A percentile compares a stretch with the other conserved stretches of the same genome.
Conservation (phyloP, 2,113 vertebrate genomes). For the Xiphophorus maculatus region DNA sequence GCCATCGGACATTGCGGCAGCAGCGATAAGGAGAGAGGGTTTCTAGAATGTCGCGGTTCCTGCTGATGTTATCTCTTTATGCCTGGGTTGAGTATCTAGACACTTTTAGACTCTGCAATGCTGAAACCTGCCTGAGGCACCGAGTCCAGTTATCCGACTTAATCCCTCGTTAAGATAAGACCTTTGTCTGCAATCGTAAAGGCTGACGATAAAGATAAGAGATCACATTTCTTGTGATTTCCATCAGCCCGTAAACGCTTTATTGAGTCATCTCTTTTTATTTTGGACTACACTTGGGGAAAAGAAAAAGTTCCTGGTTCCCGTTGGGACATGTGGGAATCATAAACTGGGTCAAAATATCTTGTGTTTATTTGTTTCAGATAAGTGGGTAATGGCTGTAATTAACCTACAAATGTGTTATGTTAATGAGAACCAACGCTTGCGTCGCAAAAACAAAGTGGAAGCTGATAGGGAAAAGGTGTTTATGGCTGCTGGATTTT, state of each 20-base stretch:
- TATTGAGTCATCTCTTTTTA: slow-evolving; percentile 10
- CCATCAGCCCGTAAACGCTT: slow-evolving; percentile 41
- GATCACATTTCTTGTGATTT: slow-evolving; percentile 29
- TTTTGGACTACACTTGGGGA: slow-evolving; percentile 1
- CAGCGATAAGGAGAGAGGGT: slow-evolving; percentile 39
- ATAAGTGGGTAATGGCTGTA: slow-evolving; percentile 47
- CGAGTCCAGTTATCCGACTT: slow-evolving; percentile 40
- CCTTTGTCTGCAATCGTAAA: slow-evolving; percentile 47
- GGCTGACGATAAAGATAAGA: slow-evolving; percentile 51
- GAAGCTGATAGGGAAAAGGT: slow-evolving; percentile 31
- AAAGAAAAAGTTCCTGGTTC: slow-evolving; percentile 16
- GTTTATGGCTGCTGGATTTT: slow-evolving; percentile 54
- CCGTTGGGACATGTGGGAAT: slow-evolving; percentile 6
- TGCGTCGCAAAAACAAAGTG: slow-evolving; percentile 58
- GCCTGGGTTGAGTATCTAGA: not conserved
- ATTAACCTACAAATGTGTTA: slow-evolving; percentile 51
- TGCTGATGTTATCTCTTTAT: slow-evolving; percentile 43
- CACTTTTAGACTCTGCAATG: slow-evolving; percentile 40
- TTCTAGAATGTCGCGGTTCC: slow-evolving; percentile 31
- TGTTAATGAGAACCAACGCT: slow-evolving; percentile 37
- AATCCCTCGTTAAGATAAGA: slow-evolving; percentile 73
- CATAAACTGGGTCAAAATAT: slow-evolving; percentile 22
- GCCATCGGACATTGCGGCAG: slow-evolving; percentile 34
- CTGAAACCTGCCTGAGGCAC: slow-evolving; percentile 10
- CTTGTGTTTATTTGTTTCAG: slow-evolving; percentile 44